Percentiles rank a stretch among this genome's conserved stretches.
Conservation (phyloP, 2,797 vertebrate genomes). For the Parauchenoglanis ngamensis region DNA sequence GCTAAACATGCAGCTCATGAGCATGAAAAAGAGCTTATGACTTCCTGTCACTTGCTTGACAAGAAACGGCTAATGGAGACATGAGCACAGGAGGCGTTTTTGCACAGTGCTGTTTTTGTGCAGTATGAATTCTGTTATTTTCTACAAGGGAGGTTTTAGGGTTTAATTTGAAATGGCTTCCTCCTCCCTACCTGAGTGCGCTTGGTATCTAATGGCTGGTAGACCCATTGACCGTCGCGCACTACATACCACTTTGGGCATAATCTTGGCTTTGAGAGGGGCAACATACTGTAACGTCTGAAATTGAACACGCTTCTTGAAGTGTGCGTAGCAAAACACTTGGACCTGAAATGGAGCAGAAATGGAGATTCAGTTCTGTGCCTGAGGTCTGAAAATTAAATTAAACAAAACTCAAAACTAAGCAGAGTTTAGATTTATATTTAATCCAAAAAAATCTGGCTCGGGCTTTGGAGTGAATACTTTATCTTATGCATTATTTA, state of each 20-base stretch:
- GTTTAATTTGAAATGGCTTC: conserved; percentile 18
- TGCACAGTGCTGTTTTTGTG: neutral
- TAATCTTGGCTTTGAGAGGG: neutral
- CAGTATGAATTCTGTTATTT: neutral
- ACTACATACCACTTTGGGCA: neutral
- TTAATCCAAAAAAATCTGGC: neutral
- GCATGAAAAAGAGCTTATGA: neutral
- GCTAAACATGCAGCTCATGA: neutral
- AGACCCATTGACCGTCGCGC: neutral
- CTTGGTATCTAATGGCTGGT: neutral
- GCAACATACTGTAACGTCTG: neutral
- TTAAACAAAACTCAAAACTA: neutral
- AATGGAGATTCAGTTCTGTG: neutral
- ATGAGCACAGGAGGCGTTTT: neutral
- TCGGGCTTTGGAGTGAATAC: neutral
- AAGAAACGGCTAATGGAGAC: neutral
- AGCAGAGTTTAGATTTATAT: neutral
- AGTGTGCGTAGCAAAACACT: neutral
- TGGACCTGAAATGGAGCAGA: neutral
- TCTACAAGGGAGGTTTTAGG: neutral
- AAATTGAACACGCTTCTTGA: neutral
- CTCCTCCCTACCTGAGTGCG: neutral
- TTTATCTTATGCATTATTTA: conserved; percentile 33
- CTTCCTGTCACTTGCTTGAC: neutral
- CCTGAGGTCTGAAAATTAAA: conserved; percentile 3